These are phyloP conservation scores for Hirtodrosophila confusa DNA, from an alignment of 2,888 invertebrate species.

Conservation along the genomic window DNA sequence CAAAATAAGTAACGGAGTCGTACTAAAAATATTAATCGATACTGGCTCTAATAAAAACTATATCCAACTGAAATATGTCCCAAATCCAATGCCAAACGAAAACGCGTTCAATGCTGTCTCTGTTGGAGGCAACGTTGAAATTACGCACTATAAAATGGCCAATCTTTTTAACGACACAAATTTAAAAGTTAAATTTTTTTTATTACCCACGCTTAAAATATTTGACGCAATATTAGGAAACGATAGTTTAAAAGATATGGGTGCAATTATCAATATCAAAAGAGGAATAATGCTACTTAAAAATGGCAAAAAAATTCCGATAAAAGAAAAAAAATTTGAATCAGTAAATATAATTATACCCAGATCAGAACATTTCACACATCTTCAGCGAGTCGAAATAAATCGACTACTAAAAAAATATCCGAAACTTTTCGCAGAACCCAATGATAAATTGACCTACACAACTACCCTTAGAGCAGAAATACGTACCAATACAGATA, in stretches of 20 bases:
- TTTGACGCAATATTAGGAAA: neutral
- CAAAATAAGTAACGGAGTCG: conserved; percentile 39
- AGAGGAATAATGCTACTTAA: neutral
- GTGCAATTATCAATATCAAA: neutral
- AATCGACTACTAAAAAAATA: conserved; percentile 1
- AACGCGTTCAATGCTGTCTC: neutral
- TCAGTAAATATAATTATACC: conserved; percentile 16
- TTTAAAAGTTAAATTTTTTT: neutral
- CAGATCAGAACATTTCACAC: conserved; percentile 9
- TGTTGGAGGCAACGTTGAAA: neutral
- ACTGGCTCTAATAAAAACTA: conserved; percentile 47
- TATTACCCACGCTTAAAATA: neutral
- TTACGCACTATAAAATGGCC: neutral
- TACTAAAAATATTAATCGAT: conserved; percentile 45
- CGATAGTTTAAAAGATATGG: neutral
- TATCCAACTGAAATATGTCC: conserved; percentile 30
- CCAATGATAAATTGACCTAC: conserved; percentile 15
- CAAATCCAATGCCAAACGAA: conserved; percentile 1
- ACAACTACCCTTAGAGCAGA: neutral
- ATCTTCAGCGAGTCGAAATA: neutral
- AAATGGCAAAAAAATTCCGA: conserved; percentile 2
- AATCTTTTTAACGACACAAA: conserved; percentile 1
- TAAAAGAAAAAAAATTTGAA: conserved; percentile 17
- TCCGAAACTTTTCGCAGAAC: conserved; percentile 19
- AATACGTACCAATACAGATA: no score